Conservation (phyloP, 1,140 invertebrate species). For the Steinernema khuongi region DNA sequence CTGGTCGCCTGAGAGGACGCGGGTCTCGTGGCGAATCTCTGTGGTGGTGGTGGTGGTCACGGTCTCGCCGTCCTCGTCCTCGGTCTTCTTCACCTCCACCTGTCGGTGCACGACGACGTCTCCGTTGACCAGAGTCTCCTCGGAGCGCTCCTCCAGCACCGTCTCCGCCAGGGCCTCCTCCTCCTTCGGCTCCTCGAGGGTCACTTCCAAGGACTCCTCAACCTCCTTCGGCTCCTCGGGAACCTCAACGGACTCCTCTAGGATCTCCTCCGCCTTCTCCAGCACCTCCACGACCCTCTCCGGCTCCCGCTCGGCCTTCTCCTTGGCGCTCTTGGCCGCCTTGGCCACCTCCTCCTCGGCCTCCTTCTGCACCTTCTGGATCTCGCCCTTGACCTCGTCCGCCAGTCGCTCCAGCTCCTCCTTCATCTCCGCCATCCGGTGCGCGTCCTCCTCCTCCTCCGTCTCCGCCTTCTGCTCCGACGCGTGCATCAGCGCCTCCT, state of each 20-base stretch:
- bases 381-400: neutral
- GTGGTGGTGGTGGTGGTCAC: conserved; percentile 2
- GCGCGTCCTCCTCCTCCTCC: neutral
- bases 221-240: neutral
- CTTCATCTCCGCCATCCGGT: conserved; percentile 7
- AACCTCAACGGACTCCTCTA: conserved; percentile 18
- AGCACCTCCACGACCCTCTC: conserved; percentile 22
- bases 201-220: neutral
- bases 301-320: conserved; percentile 13
- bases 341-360: conserved; percentile 1
- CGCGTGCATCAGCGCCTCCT: conserved; percentile 22
- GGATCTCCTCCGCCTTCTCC: conserved; percentile 23
- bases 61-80: conserved; percentile 1
- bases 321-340: neutral
- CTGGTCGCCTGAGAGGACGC: neutral
- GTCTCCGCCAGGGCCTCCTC: neutral
- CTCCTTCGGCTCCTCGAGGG: neutral
- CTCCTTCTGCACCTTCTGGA: conserved; percentile 7
- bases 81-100: neutral
- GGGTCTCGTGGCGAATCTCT: conserved; percentile 3
- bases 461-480: neutral
- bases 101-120: neutral
- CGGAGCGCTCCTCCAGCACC: neutral
- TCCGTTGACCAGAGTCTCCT: neutral
- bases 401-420: neutral